These are phyloP conservation scores for Ctenochaetus hawaiiensis DNA, from an alignment of 2,797 vertebrate species.

Conservation along the genomic window DNA sequence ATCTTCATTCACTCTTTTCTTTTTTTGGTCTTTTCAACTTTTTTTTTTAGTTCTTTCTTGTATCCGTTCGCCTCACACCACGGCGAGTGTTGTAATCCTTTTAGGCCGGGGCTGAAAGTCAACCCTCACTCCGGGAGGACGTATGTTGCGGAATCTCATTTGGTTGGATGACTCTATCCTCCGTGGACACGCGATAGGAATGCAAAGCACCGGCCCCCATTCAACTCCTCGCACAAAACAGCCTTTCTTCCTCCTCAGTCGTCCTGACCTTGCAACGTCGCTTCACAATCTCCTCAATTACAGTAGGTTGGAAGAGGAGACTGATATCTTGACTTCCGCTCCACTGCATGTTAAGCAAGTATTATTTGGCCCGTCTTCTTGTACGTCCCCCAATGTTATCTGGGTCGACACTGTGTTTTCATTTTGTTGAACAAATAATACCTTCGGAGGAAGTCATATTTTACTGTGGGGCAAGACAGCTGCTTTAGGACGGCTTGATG, in stretches of 20 bases:
- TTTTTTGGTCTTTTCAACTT: slow-evolving; percentile 39
- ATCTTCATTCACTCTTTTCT: slow-evolving; percentile 56
- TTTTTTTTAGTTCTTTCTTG: slow-evolving; percentile 42
- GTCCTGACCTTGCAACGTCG: slow-evolving; percentile 74
- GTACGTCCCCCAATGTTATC: slow-evolving; percentile 66
- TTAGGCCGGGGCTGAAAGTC: slow-evolving; percentile 79
- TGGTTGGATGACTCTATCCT: slow-evolving; percentile 79
- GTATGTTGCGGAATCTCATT: slow-evolving; percentile 79
- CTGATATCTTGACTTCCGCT: slow-evolving; percentile 70
- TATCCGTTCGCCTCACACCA: slow-evolving; percentile 37
- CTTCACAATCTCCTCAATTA: slow-evolving; percentile 79
- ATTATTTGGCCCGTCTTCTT: slow-evolving; percentile 63
- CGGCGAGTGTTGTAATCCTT: slow-evolving; percentile 72
- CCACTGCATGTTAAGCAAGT: slow-evolving; percentile 68
- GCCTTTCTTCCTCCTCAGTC: slow-evolving; percentile 75
- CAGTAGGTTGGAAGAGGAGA: slow-evolving; percentile 70
- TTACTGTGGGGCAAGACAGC: slow-evolving; percentile 47
- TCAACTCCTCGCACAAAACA: slow-evolving; percentile 73
- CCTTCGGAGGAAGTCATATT: slow-evolving; percentile 62
- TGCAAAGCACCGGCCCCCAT: slow-evolving; percentile 76
- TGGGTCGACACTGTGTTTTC: slow-evolving; percentile 68
- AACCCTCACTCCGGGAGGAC: slow-evolving; percentile 68
- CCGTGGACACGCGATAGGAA: slow-evolving; percentile 68
- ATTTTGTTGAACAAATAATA: slow-evolving; percentile 68
- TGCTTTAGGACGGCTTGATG: slow-evolving; percentile 59